Evolutionary conservation across 2,888 invertebrate species (phyloP).

Genomic region (Rhogogaster chlorosoma): DNA sequence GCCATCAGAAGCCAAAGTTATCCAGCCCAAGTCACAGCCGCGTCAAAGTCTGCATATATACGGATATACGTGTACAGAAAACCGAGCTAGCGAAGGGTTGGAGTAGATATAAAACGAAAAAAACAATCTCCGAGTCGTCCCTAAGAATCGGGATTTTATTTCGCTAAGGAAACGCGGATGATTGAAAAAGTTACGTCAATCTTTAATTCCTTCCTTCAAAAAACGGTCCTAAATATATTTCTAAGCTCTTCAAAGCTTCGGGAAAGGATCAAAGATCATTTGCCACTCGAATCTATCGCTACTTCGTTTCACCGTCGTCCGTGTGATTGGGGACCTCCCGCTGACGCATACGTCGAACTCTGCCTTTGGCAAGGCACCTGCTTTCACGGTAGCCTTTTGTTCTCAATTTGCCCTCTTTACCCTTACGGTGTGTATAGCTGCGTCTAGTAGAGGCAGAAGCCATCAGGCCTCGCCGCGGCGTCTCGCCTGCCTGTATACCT

Average conservation of each 20-base stretch:
- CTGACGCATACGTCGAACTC: conserved; percentile 64
- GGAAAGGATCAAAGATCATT: background rate
- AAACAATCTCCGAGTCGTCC: background rate
- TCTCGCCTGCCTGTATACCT: conserved; percentile 9
- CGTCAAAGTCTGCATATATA: conserved; percentile 1
- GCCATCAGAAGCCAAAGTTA: conserved; percentile 44
- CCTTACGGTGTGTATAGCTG: conserved; percentile 24
- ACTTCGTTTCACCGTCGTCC: conserved; percentile 11
- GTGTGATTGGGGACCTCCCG: conserved; percentile 66
- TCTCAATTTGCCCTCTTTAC: conserved; percentile 50
- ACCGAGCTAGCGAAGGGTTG: background rate
- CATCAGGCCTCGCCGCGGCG: conserved; percentile 8
- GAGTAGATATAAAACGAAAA: background rate
- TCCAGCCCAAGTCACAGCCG: conserved; percentile 7
- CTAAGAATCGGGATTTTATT: background rate
- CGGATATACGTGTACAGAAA: conserved; percentile 1
- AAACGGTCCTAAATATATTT: background rate
- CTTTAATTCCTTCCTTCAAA: background rate
- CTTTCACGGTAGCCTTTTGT: conserved; percentile 59
- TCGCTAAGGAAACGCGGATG: background rate
- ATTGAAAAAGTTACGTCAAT: background rate
- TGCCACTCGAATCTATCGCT: conserved; percentile 23
- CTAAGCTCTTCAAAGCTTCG: background rate
- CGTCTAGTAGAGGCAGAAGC: conserved; percentile 31
- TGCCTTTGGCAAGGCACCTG: conserved; percentile 66